Base-by-base conservation (phyloP, 2,888 invertebrate genomes). In the Hipparchia semele region DNA sequence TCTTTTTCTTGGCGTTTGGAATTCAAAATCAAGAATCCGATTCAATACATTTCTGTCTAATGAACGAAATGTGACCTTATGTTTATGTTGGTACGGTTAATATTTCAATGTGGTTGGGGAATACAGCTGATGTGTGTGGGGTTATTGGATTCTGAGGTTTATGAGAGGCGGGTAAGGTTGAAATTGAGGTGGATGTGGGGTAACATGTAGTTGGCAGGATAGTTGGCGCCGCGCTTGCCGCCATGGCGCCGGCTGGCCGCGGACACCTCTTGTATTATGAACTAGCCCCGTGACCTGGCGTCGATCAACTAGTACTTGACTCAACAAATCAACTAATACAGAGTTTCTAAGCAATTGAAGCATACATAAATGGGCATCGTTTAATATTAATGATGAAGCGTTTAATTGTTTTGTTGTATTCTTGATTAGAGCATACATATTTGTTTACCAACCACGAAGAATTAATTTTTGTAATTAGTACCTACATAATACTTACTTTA, bases 221-320 rank as follows among this genome's bases (percentile, higher is more conserved):
- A 88, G 90, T 83, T 91, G 93, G 93, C 93, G 93, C 93, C 93
- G 87, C 84, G 83, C 78, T 88, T 90, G 88, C 89, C 90, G 87
- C 89, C 87, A 83, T 92, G 93, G 93, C 93, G 93, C 93, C 93
- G 91, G 86, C 91, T 86, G 83, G 93, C 90, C 93, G 92, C 91
- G 89, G 86, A 90, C 92, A 91, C 92, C 91, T 93, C 91, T 91
- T 91, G 91, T 92, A 91, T 92, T 92, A 92, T 92, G 91, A 88
- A 92, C 92, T 92, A 92, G 92, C 89, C 90, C 84, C 87, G 90
- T 90, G 91, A 93, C 92, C 92, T 86, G 92, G 86, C 91, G 89
- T 89, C 90, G 91, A 91, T 91, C 92, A 91, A 91, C 90, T 90
- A 85, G 87, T 88, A 90, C 90, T 92, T 90, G 88, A 90, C 88